Evolutionary conservation across 2,113 vertebrate genomes (phyloP).

Genomic region (Cacatua alba): DNA sequence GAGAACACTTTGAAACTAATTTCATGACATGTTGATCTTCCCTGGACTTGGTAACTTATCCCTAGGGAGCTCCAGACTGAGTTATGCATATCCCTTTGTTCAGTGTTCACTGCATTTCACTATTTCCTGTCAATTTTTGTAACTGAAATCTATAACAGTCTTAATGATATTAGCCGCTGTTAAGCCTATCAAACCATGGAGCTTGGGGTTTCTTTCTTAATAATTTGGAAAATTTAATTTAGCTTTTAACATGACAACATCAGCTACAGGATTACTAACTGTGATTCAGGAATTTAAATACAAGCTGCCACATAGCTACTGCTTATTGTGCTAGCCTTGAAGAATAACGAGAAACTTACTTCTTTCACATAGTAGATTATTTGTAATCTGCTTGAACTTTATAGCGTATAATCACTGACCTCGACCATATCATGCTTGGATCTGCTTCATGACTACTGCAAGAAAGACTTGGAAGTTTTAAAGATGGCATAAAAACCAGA

Average conservation of each 20-base stretch:
- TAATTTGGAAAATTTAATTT: constrained; percentile 64
- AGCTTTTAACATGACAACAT: constrained; percentile 45
- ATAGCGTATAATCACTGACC: background rate
- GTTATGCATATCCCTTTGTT: background rate
- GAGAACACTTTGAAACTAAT: constrained; percentile 32
- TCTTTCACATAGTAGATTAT: background rate
- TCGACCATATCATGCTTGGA: background rate
- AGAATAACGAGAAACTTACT: constrained; percentile 36
- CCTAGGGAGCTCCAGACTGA: background rate
- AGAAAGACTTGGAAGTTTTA: background rate
- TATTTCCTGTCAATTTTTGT: constrained; percentile 28
- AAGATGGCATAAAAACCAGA: background rate
- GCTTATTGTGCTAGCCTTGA: background rate
- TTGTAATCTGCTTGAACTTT: constrained; percentile 26
- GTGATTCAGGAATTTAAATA: constrained; percentile 28
- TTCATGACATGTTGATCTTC: constrained; percentile 11
- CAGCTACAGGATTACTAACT: constrained; percentile 38
- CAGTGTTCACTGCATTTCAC: background rate
- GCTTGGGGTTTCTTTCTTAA: background rate
- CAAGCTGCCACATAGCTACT: background rate
- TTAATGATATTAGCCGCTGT: constrained; percentile 45
- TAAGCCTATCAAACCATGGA: constrained; percentile 33
- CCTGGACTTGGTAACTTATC: background rate
- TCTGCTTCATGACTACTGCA: background rate
- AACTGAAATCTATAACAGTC: constrained; percentile 36